Percentiles rank a stretch among this genome's conserved stretches.
phyloP scores from a whole-genome alignment of 2,797 vertebrate species.

The Rhodeus uyekii region DNA sequence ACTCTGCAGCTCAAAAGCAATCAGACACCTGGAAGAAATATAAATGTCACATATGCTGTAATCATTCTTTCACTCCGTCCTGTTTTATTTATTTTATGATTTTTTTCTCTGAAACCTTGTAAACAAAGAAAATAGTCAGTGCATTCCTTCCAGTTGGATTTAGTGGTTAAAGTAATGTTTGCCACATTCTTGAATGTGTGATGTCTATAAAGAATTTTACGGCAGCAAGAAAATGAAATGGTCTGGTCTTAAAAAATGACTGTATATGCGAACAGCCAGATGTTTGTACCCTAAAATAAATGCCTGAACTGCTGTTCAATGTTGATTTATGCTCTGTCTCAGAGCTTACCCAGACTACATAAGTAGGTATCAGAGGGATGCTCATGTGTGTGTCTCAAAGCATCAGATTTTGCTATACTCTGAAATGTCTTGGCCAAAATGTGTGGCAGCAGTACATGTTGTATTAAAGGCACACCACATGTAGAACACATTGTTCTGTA shows the following conservation, averaged over 20 bases:
- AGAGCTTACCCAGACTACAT: not conserved
- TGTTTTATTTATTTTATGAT: not conserved
- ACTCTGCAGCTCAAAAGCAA: not conserved
- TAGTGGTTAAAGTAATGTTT: not conserved
- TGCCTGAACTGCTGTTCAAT: not conserved
- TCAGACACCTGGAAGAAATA: not conserved
- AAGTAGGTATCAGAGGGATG: not conserved
- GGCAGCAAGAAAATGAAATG: not conserved
- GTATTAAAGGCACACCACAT: not conserved
- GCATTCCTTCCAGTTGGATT: not conserved
- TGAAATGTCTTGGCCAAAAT: not conserved
- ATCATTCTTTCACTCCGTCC: not conserved
- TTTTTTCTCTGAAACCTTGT: not conserved
- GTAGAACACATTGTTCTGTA: not conserved
- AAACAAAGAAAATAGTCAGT: not conserved
- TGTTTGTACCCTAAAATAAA: constrained; percentile 7
- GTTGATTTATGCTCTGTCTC: not conserved
- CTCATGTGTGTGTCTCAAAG: not conserved
- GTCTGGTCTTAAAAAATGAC: not conserved
- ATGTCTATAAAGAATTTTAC: not conserved
- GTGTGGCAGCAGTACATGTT: not conserved
- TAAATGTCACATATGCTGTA: not conserved
- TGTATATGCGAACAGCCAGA: not conserved
- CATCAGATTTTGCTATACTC: not conserved
- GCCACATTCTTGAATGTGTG: not conserved